Evolutionary conservation across 2,888 invertebrate genomes (phyloP).

Genomic region (Andrena chrysosceles): DNA sequence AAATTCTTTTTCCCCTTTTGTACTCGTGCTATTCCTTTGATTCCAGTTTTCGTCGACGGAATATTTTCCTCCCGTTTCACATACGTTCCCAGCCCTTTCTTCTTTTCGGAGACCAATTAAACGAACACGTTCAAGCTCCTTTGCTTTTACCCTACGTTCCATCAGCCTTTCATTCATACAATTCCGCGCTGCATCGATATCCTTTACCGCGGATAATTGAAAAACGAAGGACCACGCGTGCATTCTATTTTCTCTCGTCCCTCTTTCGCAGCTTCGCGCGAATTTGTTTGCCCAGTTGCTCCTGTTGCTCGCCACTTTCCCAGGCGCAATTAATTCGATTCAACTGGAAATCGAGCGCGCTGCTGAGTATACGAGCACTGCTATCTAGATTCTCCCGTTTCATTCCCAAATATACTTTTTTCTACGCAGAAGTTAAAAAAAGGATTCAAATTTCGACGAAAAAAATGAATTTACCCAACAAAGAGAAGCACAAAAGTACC

Average conservation of each 20-base stretch:
- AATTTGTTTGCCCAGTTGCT: slow-evolving; percentile 16
- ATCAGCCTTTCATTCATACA: slow-evolving; percentile 33
- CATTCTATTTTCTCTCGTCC: not conserved
- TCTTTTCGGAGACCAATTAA: slow-evolving; percentile 45
- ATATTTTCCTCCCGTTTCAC: slow-evolving; percentile 9
- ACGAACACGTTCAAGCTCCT: slow-evolving; percentile 40
- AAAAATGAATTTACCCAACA: not conserved
- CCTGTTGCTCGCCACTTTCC: not conserved
- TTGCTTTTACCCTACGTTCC: slow-evolving; percentile 13
- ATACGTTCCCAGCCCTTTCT: slow-evolving; percentile 1
- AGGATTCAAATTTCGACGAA: not conserved
- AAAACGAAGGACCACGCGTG: slow-evolving; percentile 37
- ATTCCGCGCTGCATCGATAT: slow-evolving; percentile 32
- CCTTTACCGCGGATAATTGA: slow-evolving; percentile 37
- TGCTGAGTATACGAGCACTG: not conserved
- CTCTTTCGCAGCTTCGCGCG: not conserved
- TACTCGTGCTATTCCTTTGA: not conserved
- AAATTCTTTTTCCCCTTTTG: not conserved
- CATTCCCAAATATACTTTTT: not conserved
- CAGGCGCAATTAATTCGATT: slow-evolving; percentile 20
- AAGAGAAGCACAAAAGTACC: not conserved
- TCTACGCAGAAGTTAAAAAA: not conserved
- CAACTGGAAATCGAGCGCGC: slow-evolving; percentile 11
- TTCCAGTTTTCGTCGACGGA: slow-evolving; percentile 11
- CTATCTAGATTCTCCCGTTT: not conserved